A percentile compares a stretch with the other conserved stretches of the same genome.
Conservation (phyloP, 2,797 vertebrate genomes). For the Siniperca obscura region DNA sequence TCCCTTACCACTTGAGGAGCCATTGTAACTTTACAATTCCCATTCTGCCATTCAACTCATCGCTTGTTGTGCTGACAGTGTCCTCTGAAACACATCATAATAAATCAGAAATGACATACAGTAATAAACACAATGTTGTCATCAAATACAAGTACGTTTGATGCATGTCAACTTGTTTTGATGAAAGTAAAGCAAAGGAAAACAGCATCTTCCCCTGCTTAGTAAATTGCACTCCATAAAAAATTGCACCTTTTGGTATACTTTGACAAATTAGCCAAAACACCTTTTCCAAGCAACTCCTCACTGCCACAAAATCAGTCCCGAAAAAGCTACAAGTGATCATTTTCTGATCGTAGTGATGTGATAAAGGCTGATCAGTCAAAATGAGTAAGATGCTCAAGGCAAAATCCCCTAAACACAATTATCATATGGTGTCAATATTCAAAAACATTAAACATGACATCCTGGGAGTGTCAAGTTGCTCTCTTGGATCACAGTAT, state of each 20-base stretch:
- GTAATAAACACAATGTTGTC: conserved; percentile 27
- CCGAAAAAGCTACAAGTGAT: conserved; percentile 46
- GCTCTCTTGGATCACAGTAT: conserved; percentile 73
- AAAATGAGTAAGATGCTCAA: conserved; percentile 35
- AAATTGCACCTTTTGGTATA: conserved; percentile 46
- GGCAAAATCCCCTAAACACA: conserved; percentile 33
- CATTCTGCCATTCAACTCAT: conserved; percentile 21
- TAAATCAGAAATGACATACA: conserved; percentile 39
- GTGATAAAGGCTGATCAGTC: conserved; percentile 28
- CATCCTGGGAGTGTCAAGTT: conserved; percentile 43
- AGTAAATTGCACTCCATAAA: conserved; percentile 51
- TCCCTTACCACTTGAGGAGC: conserved; percentile 21
- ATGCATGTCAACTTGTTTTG: conserved; percentile 42
- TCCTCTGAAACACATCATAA: conserved; percentile 43
- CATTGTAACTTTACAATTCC: conserved; percentile 27
- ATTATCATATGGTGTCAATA: conserved; percentile 7
- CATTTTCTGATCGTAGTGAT: conserved; percentile 30
- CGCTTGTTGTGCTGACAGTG: conserved; percentile 36
- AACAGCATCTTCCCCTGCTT: conserved; percentile 25
- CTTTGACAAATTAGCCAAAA: conserved; percentile 48
- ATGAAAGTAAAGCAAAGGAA: conserved; percentile 5
- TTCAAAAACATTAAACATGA: conserved; percentile 36
- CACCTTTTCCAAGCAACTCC: conserved; percentile 16
- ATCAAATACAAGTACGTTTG: conserved; percentile 43
- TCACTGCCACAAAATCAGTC: conserved; percentile 8